Evolutionary conservation across 2,888 invertebrate species (phyloP).

Genomic region (Lamellibrachia satsuma): DNA sequence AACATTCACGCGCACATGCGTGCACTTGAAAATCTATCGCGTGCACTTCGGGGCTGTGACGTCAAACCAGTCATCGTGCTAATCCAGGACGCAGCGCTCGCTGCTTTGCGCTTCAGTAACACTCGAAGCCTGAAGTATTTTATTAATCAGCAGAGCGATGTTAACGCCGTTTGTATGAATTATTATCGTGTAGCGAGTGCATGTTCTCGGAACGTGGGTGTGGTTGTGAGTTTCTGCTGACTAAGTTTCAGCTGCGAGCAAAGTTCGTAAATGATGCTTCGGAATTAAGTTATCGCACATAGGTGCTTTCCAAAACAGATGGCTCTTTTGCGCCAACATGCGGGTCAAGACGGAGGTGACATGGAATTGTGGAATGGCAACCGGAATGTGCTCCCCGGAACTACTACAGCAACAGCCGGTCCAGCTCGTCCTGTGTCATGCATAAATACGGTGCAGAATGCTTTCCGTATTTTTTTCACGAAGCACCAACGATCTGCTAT

Average conservation of each 20-base stretch:
- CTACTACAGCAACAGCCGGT: background rate
- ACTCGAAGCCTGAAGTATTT: background rate
- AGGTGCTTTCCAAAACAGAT: background rate
- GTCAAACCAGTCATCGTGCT: background rate
- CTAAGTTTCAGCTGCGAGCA: background rate
- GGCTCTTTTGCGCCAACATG: background rate
- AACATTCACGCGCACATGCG: background rate
- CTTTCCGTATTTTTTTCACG: background rate
- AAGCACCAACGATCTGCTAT: background rate
- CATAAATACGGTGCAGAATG: slow-evolving; percentile 1
- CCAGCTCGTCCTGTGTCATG: background rate
- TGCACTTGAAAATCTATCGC: background rate
- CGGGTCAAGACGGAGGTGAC: background rate
- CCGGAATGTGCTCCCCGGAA: background rate
- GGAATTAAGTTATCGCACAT: background rate
- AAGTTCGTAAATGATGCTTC: background rate
- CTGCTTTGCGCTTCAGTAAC: background rate
- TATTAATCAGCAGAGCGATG: background rate
- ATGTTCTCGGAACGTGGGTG: background rate
- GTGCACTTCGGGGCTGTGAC: background rate
- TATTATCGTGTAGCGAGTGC: background rate
- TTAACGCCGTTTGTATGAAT: background rate
- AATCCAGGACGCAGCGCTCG: background rate
- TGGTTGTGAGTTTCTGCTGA: background rate
- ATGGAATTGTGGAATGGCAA: background rate